phyloP scores from a whole-genome alignment of 2,113 vertebrate species.

The Cynocephalus volans region DNA sequence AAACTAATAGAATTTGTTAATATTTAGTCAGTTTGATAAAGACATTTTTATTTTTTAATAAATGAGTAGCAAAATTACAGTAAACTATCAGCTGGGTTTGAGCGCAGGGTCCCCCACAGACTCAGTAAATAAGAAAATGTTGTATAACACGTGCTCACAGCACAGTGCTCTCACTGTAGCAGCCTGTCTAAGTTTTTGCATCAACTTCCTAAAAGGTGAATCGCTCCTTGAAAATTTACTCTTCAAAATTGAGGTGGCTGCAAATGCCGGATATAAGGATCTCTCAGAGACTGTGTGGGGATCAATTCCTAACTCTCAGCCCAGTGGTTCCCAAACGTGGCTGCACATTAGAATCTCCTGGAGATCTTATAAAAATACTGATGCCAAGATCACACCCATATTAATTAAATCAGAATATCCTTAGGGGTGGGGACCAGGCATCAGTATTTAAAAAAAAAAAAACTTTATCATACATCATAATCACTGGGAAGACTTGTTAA shows the following conservation, averaged over 20 bases:
- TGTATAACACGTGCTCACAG: rapidly evolving
- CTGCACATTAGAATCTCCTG: neutral
- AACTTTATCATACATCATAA: neutral
- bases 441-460: neutral
- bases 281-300: neutral
- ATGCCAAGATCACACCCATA: neutral
- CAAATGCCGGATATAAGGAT: neutral
- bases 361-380: neutral
- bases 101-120: rapidly evolving
- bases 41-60: neutral
- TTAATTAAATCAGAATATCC: neutral
- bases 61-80: neutral
- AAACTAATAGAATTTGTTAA: neutral
- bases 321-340: neutral
- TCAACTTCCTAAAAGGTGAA: neutral
- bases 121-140: neutral
- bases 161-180: rapidly evolving
- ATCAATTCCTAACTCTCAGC: no score
- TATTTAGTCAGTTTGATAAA: neutral
- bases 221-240: neutral
- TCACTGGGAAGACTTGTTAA: neutral
- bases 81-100: neutral
- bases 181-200: neutral
- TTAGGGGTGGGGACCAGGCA: neutral
- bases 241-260: neutral